Percentiles rank a stretch among this genome's conserved stretches.
Evolutionary conservation across 2,797 vertebrate genomes (phyloP).

Genomic region (Rhadinocentrus ornatus): DNA sequence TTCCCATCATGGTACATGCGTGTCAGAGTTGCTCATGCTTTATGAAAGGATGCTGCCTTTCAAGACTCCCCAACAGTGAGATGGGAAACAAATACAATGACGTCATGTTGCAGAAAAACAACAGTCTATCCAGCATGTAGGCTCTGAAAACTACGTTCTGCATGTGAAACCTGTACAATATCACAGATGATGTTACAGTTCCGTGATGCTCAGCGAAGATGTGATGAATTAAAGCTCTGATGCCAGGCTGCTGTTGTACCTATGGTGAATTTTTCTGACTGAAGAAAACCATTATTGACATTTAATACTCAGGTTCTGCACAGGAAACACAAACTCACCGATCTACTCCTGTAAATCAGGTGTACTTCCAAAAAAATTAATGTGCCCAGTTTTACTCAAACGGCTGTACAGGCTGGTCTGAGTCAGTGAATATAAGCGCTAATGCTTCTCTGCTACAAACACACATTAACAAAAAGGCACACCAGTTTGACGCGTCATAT

Average conservation of each 20-base stretch:
- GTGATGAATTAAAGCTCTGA: constrained; percentile 3
- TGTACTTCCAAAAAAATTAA: too few species aligned
- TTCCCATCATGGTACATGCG: too few species aligned
- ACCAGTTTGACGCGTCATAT: too few species aligned
- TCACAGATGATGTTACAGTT: background rate
- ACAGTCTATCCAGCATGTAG: background rate
- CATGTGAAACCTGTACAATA: background rate
- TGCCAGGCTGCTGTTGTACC: background rate
- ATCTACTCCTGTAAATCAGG: background rate
- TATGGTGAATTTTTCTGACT: background rate
- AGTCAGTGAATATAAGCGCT: too few species aligned
- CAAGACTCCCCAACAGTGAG: background rate
- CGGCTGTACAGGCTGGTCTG: background rate
- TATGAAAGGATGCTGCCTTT: background rate
- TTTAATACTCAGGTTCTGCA: constrained; percentile 1
- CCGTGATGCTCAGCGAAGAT: background rate
- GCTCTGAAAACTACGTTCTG: background rate
- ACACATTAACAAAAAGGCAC: too few species aligned
- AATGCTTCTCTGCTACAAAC: too few species aligned
- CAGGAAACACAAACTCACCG: background rate
- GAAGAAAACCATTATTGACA: background rate
- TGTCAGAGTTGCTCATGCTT: background rate
- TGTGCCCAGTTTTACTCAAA: background rate
- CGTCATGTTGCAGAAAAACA: background rate
- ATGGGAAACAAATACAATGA: background rate